Conservation (phyloP, 1,140 invertebrate genomes). For the Drosophila paulistorum region DNA sequence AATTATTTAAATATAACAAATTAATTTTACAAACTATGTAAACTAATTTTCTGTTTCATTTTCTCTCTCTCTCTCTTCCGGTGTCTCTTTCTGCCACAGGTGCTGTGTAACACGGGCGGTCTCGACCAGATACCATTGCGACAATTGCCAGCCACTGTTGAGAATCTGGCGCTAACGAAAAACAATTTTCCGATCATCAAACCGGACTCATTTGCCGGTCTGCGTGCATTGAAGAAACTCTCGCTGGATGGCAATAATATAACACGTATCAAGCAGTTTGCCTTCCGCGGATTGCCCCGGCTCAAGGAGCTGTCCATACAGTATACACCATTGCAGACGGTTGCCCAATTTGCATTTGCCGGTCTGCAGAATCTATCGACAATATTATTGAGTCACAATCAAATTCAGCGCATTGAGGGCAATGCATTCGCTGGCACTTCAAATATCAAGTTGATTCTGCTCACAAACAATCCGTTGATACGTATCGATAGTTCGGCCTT, state of each 20-base stretch:
- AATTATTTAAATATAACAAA: too few species aligned
- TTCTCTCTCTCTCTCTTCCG: not conserved
- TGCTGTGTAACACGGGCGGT: conserved; percentile 92
- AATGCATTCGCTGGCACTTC: conserved; percentile 93
- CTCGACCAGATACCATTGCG: conserved; percentile 89
- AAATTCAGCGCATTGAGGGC: conserved; percentile 89
- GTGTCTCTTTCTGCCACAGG: conserved; percentile 84
- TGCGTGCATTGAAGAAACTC: conserved; percentile 88
- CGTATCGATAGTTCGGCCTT: conserved; percentile 90
- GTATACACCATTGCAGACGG: conserved; percentile 89
- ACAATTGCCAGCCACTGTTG: conserved; percentile 88
- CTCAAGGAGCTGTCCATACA: conserved; percentile 91
- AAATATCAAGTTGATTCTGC: conserved; percentile 89
- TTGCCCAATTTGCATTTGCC: conserved; percentile 91
- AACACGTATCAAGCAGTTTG: conserved; percentile 90
- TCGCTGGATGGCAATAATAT: conserved; percentile 92
- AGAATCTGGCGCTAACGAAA: conserved; percentile 91
- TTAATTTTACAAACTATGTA: too few species aligned
- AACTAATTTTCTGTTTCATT: not conserved
- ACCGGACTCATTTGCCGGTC: conserved; percentile 90
- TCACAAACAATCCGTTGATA: conserved; percentile 90
- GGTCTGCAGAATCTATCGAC: conserved; percentile 91
- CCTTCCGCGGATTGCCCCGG: conserved; percentile 90
- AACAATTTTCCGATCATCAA: conserved; percentile 91
- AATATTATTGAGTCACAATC: conserved; percentile 90